Base-by-base conservation (phyloP, 1,140 invertebrate species). In the Triops cancriformis region DNA sequence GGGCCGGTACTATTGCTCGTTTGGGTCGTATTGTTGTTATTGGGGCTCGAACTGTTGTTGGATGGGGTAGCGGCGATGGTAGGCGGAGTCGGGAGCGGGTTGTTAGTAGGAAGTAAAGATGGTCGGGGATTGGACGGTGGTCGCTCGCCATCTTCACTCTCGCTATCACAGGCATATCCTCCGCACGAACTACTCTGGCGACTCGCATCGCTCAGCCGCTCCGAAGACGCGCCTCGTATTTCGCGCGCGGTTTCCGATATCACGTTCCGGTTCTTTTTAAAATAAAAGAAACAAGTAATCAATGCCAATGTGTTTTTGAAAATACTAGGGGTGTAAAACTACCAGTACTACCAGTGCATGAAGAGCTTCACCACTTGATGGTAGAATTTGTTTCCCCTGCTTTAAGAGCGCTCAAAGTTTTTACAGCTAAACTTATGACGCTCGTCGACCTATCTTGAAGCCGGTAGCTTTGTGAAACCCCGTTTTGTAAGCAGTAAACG, bases 121-220 rank as follows among this genome's bases (percentile, higher is more conserved):
- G 51, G 51, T 64, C 51, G 51, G 18, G 51, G 51, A 64, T 23
- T 64, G 51, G 51, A 64, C 51, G 51, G 51, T 64, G 51, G 51
- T 64, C 51, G 51, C 51, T 64, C 51, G 51, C 51, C 51, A 64
- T 64, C 51, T 64, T 64, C 51, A 9, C 51, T 64, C 51, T 64
- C 51, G 51, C 51, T 64, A 64, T 64, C 51, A 64, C 51, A 64
- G 51, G 41, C 37, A 37, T 77, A 73, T 43, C 72, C 76, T 41
- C 72, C 41, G 23, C 51, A 73, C 14, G 76, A 77, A 72, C 73
- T 77, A 51, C 76, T 77, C 14, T 77, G 76, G 26, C 76, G 28
- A 43, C 76, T 73, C 23, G 64, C 75, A 51, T 76, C 75, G 26
- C 75, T 76, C 42, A 76, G 31, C 42, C 75, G 43, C 23, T 76